Conservation (phyloP, 2,113 vertebrate genomes). For the Rhinopithecus roxellana region DNA sequence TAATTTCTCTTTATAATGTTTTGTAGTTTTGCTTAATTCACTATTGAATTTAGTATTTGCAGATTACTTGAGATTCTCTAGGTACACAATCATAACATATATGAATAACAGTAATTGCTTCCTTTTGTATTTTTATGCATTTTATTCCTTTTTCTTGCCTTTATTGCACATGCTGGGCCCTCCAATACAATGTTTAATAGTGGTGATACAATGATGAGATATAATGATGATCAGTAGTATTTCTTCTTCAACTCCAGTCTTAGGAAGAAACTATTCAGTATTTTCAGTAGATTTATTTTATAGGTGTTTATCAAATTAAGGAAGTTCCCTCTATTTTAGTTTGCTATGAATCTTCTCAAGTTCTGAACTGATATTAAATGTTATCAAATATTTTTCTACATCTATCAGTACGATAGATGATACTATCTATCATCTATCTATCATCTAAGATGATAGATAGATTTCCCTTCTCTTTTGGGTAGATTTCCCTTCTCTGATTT, state of each 20-base stretch:
- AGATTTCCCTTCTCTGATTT: no score
- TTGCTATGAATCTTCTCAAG: not conserved
- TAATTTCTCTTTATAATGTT: not conserved
- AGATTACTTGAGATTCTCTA: slow-evolving; percentile 9
- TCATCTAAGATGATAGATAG: no score
- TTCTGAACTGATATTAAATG: not conserved
- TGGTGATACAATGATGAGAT: not conserved
- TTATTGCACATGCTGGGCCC: not conserved
- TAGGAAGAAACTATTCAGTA: not conserved
- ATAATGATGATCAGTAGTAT: not conserved
- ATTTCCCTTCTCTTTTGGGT: no score
- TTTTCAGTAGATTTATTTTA: not conserved
- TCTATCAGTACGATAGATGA: not conserved
- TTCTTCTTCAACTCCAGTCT: not conserved
- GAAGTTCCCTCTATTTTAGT: not conserved
- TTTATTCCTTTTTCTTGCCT: not conserved
- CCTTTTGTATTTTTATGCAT: not conserved
- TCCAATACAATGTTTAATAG: not conserved
- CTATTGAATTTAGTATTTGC: not conserved
- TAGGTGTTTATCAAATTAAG: not conserved
- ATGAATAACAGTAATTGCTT: not conserved
- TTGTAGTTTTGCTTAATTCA: not conserved
- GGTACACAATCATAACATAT: not conserved
- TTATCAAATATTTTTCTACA: not conserved
- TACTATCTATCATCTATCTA: no score